Conservation (phyloP, 2,113 vertebrate genomes). For the Pseudorectes ferrugineus region DNA sequence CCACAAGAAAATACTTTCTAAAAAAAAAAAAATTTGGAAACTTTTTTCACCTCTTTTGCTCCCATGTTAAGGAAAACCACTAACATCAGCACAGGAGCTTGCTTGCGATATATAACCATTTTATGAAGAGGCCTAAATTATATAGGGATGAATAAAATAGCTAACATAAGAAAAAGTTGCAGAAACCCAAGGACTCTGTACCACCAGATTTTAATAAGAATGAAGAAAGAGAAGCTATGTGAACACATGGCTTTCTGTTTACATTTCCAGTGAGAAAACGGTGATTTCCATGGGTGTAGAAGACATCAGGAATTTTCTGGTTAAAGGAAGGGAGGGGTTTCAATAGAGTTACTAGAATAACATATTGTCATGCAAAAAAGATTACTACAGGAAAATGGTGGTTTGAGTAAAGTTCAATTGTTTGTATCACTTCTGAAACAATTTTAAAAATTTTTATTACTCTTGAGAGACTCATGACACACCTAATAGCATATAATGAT, state of each 20-base stretch:
- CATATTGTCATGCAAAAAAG: not conserved
- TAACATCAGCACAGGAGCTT: accelerated
- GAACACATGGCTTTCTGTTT: not conserved
- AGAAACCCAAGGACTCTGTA: not conserved
- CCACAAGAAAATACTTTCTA: not conserved
- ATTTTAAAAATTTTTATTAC: not conserved
- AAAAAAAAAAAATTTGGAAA: not conserved
- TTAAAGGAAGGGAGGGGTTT: not conserved
- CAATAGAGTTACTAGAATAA: not conserved
- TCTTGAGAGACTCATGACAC: not conserved
- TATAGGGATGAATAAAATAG: not conserved
- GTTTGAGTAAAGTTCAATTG: not conserved
- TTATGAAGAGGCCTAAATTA: not conserved
- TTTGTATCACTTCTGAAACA: not conserved
- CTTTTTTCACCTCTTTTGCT: not conserved
- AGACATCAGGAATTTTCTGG: not conserved
- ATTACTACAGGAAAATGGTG: not conserved
- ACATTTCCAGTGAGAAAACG: not conserved
- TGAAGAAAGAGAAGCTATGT: not conserved
- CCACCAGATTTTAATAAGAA: not conserved
- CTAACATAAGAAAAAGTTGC: not conserved
- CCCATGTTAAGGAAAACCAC: not conserved
- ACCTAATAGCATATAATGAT: conserved; percentile 17
- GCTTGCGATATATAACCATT: not conserved
- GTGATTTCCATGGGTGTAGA: not conserved